Base-by-base conservation (phyloP, 2,113 vertebrate genomes). In the Chaetura pelagica region DNA sequence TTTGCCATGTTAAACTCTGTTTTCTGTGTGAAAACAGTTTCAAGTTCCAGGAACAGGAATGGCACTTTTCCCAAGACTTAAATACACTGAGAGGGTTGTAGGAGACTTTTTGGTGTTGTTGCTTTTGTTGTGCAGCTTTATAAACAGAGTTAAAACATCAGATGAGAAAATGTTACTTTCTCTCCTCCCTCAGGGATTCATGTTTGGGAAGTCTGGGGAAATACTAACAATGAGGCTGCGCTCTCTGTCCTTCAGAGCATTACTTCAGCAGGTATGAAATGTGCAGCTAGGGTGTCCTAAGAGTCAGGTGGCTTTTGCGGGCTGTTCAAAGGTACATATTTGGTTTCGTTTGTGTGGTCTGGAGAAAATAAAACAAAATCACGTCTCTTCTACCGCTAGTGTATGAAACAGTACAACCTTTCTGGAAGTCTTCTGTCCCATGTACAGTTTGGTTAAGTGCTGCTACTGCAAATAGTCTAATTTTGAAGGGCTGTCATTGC, bases 161-260 rank as follows among this genome's bases (percentile, higher is more conserved):
- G 22, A 63, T 87, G 66, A 82, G 81, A 83, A 89, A 91, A 68
- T 18, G 13, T 22, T 40, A 69, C 44, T 51, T 3, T 55, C 51
- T 55, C 40, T 80, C 23, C 14, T 86, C 57, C 69, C 83, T 9
- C 83, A 98, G 98, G 98, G 98, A n/a, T 98, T 94, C 86, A 97
- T 97, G 96, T 98, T 98, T 97, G 98, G 95, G 63, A 98, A 97
- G 87, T 97, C 98, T 79, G 98, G 98, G 26, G 98, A 98, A 94
- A 87, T 93, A 19, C 89, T 98, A 52, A 98, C 97, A 3, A 96
- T 96, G 97, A 96, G 97, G 68, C 87, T 98, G 78, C 96, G 98
- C n/a, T 97, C 93, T 32, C 90, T 97, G 86, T 96, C 97, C 82
- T 98, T 98, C 91, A 97, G 94, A 82, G 97, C 97, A 42, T 95